Base-by-base conservation (phyloP, 2,888 invertebrate species). In the Synergus japonicus region DNA sequence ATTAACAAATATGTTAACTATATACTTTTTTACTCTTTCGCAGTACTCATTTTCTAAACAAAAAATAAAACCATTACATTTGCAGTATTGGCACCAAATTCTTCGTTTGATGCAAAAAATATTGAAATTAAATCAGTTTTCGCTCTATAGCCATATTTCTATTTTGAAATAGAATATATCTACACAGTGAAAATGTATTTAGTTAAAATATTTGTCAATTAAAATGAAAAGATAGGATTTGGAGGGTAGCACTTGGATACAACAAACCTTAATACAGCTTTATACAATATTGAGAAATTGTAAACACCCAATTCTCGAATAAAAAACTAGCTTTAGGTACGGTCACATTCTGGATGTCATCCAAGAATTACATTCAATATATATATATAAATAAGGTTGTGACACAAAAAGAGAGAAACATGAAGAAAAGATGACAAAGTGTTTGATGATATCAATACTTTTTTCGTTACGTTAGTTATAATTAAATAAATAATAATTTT, bases 351-450 rank as follows among this genome's bases (percentile, higher is more conserved):
- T 67, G 29, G 44, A 18, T 46, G 15, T 22, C 22, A 67, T 67
- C 12, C 9, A 67, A 67, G 22, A 67, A 22, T 67, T 67, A 67
- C 22, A 67, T 46, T 29, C 4, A 44, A 44, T 22, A 67, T 29
- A 44, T 29, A 44, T 67, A 46, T 29, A 44, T 67, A 67, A 13
- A 67, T 46, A 67, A 67, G 29, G 67, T 46, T 67, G 29, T 67
- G 46, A 46, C 44, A 46, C n/a, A 49, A 49, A 49, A 49, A 15
- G 49, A 15, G 49, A 49, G 49, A 54, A 54, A 54, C 15, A n/a
- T n/a, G 49, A 54, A n/a, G 13, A 49, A 49, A 15, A 49, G 15
- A 54, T 54, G n/a, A 7, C 4, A n/a, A 54, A 54, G 49, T 54
- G 49, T n/a, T 54, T 54, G 7, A n/a, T 54, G 7, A 54, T 54